These are phyloP conservation scores for Drosophila novamexicana DNA, from an alignment of 1,140 invertebrate genomes.

Conservation along the genomic window DNA sequence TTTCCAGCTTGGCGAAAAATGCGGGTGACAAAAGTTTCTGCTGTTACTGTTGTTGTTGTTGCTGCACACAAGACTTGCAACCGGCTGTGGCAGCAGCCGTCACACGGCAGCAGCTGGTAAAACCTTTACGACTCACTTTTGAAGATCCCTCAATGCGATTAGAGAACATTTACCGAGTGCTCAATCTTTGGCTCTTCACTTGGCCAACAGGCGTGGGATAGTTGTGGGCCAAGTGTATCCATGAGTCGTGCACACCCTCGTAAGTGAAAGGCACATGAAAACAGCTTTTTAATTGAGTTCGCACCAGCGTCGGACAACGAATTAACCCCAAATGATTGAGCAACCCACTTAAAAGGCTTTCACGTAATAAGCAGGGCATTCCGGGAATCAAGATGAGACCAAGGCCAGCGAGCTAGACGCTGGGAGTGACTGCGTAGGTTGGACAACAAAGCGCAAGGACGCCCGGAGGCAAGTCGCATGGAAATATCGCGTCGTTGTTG, in stretches of 20 bases:
- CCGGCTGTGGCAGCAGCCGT: constrained; percentile 21
- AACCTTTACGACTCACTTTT: neutral
- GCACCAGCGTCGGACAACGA: constrained; percentile 32
- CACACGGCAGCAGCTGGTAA: constrained; percentile 15
- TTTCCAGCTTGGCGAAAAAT: constrained; percentile 27
- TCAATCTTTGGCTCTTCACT: neutral
- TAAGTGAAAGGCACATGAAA: constrained; percentile 1
- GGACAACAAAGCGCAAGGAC: neutral
- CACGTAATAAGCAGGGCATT: constrained; percentile 39
- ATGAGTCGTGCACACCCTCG: neutral
- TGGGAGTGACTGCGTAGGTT: neutral
- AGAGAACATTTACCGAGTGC: constrained; percentile 32
- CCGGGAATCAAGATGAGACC: constrained; percentile 17
- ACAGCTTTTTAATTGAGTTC: constrained; percentile 70
- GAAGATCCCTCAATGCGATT: constrained; percentile 43
- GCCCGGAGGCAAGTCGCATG: constrained; percentile 22
- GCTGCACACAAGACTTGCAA: constrained; percentile 16
- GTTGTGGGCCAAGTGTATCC: neutral
- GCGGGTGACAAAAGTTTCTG: constrained; percentile 47
- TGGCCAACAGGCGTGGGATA: constrained; percentile 25
- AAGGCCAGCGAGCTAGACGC: neutral
- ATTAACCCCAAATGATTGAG: constrained; percentile 70
- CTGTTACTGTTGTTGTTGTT: neutral
- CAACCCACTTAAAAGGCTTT: constrained; percentile 62
- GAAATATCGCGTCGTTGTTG: constrained; percentile 68